Evolutionary conservation across 2,797 vertebrate genomes (phyloP).

Genomic region (Cossypha dichroa): DNA sequence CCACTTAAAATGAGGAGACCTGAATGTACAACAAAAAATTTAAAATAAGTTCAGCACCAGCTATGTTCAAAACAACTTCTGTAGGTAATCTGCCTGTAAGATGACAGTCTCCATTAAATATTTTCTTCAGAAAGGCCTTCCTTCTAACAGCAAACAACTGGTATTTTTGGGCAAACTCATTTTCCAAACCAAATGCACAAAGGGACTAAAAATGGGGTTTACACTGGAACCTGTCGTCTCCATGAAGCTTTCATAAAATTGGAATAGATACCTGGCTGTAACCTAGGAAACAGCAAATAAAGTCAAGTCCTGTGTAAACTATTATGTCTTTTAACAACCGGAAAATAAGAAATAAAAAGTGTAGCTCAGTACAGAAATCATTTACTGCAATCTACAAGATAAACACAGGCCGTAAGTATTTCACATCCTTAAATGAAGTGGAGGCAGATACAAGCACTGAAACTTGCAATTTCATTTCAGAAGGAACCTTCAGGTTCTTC

Average conservation of each 20-base stretch:
- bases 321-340: conserved; percentile 57
- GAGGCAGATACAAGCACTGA: not conserved
- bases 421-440: not conserved
- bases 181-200: not conserved
- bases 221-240: not conserved
- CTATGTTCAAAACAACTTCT: not conserved
- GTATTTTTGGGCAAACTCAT: not conserved
- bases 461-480: not conserved
- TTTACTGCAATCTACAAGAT: not conserved
- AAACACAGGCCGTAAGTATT: not conserved
- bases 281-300: conserved; percentile 74
- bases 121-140: not conserved
- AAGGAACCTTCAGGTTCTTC: not conserved
- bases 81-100: not conserved
- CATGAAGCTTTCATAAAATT: conserved; percentile 38
- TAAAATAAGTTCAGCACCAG: not conserved
- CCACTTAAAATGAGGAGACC: not conserved
- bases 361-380: not conserved
- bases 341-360: conserved; percentile 61
- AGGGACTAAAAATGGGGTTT: not conserved
- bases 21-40: not conserved
- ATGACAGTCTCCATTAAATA: not conserved
- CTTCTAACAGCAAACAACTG: not conserved
- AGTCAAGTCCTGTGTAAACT: conserved; percentile 73
- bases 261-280: conserved; percentile 69